Evolutionary conservation across 35 echinoderm and acorn worm genomes (phyloP), one percentile per base, ranked within the genome.

Genomic region (Patiria miniata): DNA sequence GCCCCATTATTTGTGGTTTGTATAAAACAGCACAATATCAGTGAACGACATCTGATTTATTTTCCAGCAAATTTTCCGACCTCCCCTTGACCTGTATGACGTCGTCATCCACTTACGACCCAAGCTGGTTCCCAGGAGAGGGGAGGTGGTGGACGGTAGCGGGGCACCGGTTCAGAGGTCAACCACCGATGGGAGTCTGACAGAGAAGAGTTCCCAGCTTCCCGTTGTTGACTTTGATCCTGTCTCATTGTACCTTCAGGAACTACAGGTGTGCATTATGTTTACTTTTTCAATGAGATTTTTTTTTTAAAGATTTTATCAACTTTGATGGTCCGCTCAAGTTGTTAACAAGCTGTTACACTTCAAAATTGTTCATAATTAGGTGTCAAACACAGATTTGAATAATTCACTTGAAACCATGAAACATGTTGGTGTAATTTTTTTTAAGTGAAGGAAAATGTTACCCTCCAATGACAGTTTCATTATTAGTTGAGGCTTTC

Each of bases 171-270:
- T 51, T 80, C 12, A 39, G 47, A 52, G 2, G 26, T 50, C 53
- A 79, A 78, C 15, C 17, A 33, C 78, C 8, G 59, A 36, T 16
- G 19, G 52, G 28, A 40, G 53, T 18, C 19, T 56, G 1, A 58
- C 57, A 10, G 42, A 86, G 1, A 54, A 79, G 21, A 26, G 32
- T 73, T 80, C 47, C 17, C 39, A 89, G 34, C 12, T 99, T 26
- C 93, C 92, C 6, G 90, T 95, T 12, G 69, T 90, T 14, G 68
- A 95, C 77, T 99, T 99, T 95, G 96, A 95, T 86, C 96, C 96
- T 26, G 83, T 94, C 17, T 47, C 58, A 23, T 83, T 81, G 18
- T 99, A 95, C 52, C 28, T 99, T 2, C 52, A 81, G 32, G 96
- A 99, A 26, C 77, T 99, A 34, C 77, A 91, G 79, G 96, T 99